A percentile compares a stretch with the other conserved stretches of the same genome.
Evolutionary conservation across 2,113 vertebrate species (phyloP).

Genomic region (Eira barbara): DNA sequence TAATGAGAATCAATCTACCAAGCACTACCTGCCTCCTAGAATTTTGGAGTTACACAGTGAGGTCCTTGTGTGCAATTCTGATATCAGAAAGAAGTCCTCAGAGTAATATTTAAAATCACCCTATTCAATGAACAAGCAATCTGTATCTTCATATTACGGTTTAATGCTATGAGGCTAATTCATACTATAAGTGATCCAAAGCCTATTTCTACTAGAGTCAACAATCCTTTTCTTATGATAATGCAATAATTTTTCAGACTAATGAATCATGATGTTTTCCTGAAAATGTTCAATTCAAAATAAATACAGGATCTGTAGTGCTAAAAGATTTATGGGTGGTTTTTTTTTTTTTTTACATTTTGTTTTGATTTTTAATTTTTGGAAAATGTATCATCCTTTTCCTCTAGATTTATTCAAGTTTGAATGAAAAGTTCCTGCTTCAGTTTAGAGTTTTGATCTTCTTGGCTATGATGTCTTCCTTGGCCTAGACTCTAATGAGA

Average conservation of each 20-base stretch:
- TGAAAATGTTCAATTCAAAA: conserved; percentile 9
- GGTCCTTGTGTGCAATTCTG: background rate
- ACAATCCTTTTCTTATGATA: background rate
- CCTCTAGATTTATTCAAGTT: background rate
- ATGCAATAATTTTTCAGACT: background rate
- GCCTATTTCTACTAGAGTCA: background rate
- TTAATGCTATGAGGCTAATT: background rate
- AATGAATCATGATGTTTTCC: conserved; percentile 7
- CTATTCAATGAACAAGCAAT: background rate
- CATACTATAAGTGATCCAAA: background rate
- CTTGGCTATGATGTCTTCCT: background rate
- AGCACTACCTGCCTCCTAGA: background rate
- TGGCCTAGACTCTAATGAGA: conserved; percentile 24
- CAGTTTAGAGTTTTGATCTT: background rate
- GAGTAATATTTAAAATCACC: conserved; percentile 1
- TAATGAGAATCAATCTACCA: background rate
- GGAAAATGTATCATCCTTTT: background rate
- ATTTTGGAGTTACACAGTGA: background rate
- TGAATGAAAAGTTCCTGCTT: background rate
- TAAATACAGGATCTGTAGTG: background rate
- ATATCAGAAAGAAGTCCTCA: background rate
- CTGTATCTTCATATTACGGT: background rate
- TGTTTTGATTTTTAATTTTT: conserved; percentile 41
- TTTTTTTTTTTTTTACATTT: background rate
- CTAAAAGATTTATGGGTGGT: background rate